Evolutionary conservation across 2,888 invertebrate genomes (phyloP).

Genomic region (Chesias legatella): DNA sequence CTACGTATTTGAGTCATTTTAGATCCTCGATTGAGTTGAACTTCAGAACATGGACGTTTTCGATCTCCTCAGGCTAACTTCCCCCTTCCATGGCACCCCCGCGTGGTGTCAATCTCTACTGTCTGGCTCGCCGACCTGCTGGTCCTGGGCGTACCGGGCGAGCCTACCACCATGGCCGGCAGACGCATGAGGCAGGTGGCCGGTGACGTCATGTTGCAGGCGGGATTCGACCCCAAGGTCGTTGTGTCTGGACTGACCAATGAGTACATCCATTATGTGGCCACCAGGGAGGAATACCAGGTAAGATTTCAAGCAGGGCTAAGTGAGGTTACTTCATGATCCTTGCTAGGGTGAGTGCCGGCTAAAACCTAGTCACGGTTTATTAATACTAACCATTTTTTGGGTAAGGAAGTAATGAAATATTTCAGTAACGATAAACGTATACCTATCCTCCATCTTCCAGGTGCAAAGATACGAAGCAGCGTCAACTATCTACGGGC

Average conservation of each 20-base stretch:
- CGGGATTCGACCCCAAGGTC: constrained; percentile 69
- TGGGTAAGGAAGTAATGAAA: too few relatives aligned
- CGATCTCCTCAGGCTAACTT: constrained; percentile 54
- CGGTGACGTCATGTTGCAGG: constrained; percentile 56
- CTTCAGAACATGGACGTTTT: too few relatives aligned
- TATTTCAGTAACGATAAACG: too few relatives aligned
- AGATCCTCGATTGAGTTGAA: too few relatives aligned
- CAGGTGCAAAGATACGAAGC: constrained; percentile 94
- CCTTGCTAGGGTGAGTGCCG: too few relatives aligned
- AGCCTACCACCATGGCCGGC: constrained; percentile 94
- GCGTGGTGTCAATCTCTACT: constrained; percentile 85
- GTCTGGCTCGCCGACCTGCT: constrained; percentile 85
- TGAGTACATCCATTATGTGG: constrained; percentile 89
- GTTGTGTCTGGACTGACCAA: constrained; percentile 90
- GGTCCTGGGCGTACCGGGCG: constrained; percentile 89
- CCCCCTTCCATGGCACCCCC: constrained; percentile 91
- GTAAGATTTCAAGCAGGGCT: too few relatives aligned
- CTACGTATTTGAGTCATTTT: too few relatives aligned
- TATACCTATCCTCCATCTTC: too few relatives aligned
- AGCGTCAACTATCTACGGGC: constrained; percentile 92
- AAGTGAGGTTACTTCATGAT: too few relatives aligned
- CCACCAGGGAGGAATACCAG: constrained; percentile 90
- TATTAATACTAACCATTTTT: too few relatives aligned
- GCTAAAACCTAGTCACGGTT: too few relatives aligned
- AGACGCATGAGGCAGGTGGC: constrained; percentile 80